Conservation (phyloP, 2,113 vertebrate species). For the Corvus hawaiiensis region DNA sequence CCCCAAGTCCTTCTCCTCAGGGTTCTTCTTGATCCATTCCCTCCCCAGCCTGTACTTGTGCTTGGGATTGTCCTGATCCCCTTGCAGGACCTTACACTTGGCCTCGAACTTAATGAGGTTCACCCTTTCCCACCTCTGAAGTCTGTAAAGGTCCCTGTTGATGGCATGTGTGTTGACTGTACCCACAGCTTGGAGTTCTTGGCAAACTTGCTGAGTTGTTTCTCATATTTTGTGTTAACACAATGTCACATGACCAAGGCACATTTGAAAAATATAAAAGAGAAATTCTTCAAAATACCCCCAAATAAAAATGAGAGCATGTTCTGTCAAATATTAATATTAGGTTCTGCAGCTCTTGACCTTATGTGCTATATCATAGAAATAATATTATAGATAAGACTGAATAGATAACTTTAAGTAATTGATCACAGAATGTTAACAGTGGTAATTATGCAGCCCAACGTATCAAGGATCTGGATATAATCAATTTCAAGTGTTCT, state of each 20-base stretch:
- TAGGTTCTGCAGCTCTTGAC: neutral
- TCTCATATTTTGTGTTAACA: neutral
- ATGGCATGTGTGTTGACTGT: neutral
- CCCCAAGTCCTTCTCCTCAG: neutral
- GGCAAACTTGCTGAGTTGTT: neutral
- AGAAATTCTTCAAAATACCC: neutral
- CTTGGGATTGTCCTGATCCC: neutral
- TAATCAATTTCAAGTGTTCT: neutral
- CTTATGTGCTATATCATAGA: neutral
- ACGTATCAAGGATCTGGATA: neutral
- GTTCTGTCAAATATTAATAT: neutral
- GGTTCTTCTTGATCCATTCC: neutral
- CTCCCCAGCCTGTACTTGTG: neutral
- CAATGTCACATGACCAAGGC: neutral
- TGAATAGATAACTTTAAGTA: neutral
- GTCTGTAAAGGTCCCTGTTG: neutral
- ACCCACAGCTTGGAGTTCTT: no score
- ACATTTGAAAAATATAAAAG: neutral
- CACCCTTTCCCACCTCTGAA: neutral
- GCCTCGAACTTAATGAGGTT: neutral
- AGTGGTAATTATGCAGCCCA: neutral
- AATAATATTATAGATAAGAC: neutral
- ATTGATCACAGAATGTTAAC: neutral
- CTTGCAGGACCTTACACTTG: neutral
- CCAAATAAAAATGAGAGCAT: neutral